Percentiles rank a stretch among this genome's conserved stretches.
These are phyloP conservation scores for Netelia inedita DNA, from an alignment of 2,888 invertebrate species.

Conservation along the genomic window DNA sequence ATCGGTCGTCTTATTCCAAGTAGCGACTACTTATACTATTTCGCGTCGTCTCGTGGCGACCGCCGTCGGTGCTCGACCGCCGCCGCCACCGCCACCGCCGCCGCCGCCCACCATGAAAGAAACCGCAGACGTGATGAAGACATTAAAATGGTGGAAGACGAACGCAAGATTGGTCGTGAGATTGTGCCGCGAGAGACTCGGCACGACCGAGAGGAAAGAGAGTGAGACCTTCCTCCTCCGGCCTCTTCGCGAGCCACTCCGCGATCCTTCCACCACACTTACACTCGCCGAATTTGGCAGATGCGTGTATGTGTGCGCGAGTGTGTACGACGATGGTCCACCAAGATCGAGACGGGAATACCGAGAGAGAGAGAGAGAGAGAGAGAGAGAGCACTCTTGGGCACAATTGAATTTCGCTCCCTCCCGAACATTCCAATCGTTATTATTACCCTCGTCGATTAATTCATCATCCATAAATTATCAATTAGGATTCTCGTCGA, in stretches of 20 bases:
- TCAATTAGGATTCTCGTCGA: too few species aligned
- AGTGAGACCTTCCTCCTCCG: conserved; percentile 28
- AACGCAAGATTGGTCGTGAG: conserved; percentile 77
- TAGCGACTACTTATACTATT: conserved; percentile 55
- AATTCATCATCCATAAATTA: too few species aligned
- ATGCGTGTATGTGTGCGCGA: conserved; percentile 10
- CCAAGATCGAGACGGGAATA: conserved; percentile 36
- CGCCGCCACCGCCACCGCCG: conserved; percentile 67
- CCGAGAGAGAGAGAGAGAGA: too few species aligned
- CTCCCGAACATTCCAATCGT: background rate
- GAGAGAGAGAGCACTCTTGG: background rate
- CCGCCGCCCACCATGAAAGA: conserved; percentile 74
- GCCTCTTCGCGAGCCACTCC: conserved; percentile 23
- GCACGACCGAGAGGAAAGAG: conserved; percentile 34
- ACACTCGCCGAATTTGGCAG: conserved; percentile 59
- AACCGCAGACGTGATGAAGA: conserved; percentile 79
- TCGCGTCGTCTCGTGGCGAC: conserved; percentile 42
- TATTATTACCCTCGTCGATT: background rate
- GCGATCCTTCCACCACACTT: conserved; percentile 37
- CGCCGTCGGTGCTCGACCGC: conserved; percentile 64
- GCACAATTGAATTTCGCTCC: conserved; percentile 35
- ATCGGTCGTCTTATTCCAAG: conserved; percentile 53
- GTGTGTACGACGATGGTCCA: conserved; percentile 45
- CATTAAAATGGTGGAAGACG: conserved; percentile 80
- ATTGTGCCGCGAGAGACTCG: conserved; percentile 67